Percentiles rank a stretch among this genome's conserved stretches.
phyloP scores from a whole-genome alignment of 1,140 invertebrate species.

The Drosophila bocki region DNA sequence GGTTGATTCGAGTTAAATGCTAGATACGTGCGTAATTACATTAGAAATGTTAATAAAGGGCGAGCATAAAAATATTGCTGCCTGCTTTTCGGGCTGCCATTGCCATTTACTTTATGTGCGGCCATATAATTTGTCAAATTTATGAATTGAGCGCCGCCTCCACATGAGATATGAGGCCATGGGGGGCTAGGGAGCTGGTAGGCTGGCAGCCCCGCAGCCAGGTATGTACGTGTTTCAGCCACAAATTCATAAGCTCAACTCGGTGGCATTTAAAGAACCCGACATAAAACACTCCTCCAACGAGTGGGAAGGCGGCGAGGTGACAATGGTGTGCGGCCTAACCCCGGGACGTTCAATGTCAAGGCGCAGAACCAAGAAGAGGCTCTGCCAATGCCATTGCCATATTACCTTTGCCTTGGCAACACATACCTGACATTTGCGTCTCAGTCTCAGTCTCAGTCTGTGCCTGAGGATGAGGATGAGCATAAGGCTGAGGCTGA shows the following conservation, averaged over 20 bases:
- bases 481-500: background rate
- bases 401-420: constrained; percentile 33
- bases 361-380: constrained; percentile 58
- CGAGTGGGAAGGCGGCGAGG: constrained; percentile 31
- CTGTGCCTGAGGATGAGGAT: constrained; percentile 39
- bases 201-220: constrained; percentile 20
- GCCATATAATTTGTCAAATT: constrained; percentile 68
- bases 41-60: constrained; percentile 76
- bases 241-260: constrained; percentile 62
- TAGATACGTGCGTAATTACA: constrained; percentile 80
- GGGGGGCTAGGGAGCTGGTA: constrained; percentile 1
- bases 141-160: constrained; percentile 53
- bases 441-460: constrained; percentile 33
- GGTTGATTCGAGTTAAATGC: constrained; percentile 67
- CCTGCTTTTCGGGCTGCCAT: constrained; percentile 44
- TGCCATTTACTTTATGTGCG: constrained; percentile 67
- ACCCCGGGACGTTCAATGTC: constrained; percentile 71
- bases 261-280: constrained; percentile 66
- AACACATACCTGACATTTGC: constrained; percentile 70
- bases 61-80: constrained; percentile 69
- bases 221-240: constrained; percentile 64
- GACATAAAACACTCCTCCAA: constrained; percentile 51
- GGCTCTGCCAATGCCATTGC: constrained; percentile 36
- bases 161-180: constrained; percentile 37
- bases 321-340: constrained; percentile 48